phyloP scores from a whole-genome alignment of 2,797 vertebrate species.

The Phyllotis vaccarum region DNA sequence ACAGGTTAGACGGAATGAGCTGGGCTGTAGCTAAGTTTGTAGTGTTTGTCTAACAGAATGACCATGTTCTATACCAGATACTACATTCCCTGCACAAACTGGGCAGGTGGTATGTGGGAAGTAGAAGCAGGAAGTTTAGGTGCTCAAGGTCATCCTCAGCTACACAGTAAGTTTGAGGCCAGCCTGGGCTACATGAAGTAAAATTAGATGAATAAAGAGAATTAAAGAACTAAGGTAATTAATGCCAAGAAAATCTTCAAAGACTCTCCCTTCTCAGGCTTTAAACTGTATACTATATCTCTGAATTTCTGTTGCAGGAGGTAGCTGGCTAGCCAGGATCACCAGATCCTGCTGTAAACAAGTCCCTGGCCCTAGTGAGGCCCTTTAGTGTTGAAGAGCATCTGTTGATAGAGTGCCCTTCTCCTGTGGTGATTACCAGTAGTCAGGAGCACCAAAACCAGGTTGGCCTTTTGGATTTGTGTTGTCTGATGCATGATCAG shows the following conservation, averaged over 20 bases:
- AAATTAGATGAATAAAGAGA: background rate
- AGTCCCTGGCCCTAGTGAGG: background rate
- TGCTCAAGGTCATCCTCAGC: background rate
- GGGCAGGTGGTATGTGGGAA: background rate
- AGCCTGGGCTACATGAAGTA: background rate
- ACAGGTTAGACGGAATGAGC: background rate
- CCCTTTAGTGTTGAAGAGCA: background rate
- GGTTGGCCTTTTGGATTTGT: background rate
- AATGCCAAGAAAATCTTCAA: background rate
- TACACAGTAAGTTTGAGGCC: background rate
- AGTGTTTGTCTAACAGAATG: background rate
- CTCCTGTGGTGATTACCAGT: background rate
- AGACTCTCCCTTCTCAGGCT: background rate
- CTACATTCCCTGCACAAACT: background rate
- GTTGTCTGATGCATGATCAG: background rate
- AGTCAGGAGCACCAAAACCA: background rate
- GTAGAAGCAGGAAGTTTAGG: background rate
- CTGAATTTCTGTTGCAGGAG: background rate
- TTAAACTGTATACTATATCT: background rate
- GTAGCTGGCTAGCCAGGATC: background rate
- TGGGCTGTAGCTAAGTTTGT: background rate
- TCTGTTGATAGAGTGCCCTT: background rate
- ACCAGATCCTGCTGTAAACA: background rate
- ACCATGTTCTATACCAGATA: too few relatives aligned
- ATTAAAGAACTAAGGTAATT: background rate